Percentiles rank a stretch among this genome's conserved stretches.
Conservation (phyloP, 2,797 vertebrate species). For the Phrynocephalus vlangalii region DNA sequence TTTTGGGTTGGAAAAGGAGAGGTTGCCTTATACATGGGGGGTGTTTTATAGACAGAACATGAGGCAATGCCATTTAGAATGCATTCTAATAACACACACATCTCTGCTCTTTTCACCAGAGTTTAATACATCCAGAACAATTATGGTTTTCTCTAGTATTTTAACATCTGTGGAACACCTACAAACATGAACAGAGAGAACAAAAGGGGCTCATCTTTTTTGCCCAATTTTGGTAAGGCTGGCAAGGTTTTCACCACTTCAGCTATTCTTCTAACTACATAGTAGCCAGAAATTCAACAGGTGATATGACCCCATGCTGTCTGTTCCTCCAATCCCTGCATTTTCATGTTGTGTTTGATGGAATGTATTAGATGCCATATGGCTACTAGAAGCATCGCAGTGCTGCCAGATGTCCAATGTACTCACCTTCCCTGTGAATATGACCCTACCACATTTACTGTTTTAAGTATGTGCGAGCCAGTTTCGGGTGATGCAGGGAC, state of each 20-base stretch:
- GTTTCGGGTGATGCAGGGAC: no score
- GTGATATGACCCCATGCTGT: neutral
- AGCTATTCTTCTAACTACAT: neutral
- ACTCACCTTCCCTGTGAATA: neutral
- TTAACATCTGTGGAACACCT: neutral
- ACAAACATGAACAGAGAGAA: neutral
- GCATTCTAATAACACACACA: neutral
- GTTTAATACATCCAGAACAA: slow-evolving; percentile 4
- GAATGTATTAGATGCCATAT: neutral
- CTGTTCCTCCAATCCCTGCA: neutral
- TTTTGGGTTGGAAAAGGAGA: no score
- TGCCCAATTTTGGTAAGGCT: neutral
- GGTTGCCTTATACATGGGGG: no score
- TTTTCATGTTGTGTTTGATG: neutral
- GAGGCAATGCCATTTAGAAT: neutral
- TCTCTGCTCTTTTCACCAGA: neutral
- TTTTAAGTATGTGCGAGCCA: neutral
- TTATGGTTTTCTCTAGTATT: neutral
- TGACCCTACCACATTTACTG: no score
- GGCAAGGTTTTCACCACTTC: neutral
- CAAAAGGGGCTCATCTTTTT: neutral
- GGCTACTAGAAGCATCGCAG: neutral
- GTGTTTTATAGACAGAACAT: neutral
- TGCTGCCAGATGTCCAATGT: neutral
- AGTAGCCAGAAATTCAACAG: slow-evolving; percentile 6